Evolutionary conservation across 2,113 vertebrate genomes (phyloP).

Genomic region (Saccopteryx leptura): DNA sequence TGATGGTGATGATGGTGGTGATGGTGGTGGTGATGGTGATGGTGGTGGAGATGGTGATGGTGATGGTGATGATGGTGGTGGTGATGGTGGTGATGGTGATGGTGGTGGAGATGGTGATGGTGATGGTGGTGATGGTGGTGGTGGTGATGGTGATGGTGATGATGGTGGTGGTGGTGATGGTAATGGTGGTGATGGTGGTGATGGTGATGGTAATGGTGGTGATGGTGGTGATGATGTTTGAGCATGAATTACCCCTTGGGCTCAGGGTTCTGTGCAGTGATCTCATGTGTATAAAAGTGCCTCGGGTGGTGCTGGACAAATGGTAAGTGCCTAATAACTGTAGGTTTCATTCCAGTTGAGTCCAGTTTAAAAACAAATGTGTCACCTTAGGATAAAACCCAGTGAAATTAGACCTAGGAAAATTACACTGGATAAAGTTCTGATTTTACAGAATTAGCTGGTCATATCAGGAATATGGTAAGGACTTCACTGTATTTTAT

Average conservation of each 20-base stretch:
- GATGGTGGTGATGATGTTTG: too few relatives aligned
- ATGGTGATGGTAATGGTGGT: accelerated
- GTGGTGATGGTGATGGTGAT: background rate
- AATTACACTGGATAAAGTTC: background rate
- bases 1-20: too few relatives aligned
- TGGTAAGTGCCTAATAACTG: background rate
- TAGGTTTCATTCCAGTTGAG: background rate
- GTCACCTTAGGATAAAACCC: background rate
- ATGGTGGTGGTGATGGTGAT: accelerated
- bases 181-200: accelerated
- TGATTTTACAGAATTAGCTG: background rate
- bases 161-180: accelerated
- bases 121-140: background rate
- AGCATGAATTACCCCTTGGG: background rate
- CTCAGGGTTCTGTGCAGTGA: accelerated
- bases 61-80: accelerated
- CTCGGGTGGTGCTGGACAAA: background rate
- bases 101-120: accelerated
- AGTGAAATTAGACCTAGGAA: background rate
- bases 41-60: background rate
- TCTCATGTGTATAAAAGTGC: too few relatives aligned
- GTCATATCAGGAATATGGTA: background rate
- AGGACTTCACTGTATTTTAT: background rate
- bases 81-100: accelerated
- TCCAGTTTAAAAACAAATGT: background rate